Evolutionary conservation across 1,140 invertebrate genomes (phyloP), one percentile per base, ranked within the genome.

Genomic region (Zaprionus capensis): DNA sequence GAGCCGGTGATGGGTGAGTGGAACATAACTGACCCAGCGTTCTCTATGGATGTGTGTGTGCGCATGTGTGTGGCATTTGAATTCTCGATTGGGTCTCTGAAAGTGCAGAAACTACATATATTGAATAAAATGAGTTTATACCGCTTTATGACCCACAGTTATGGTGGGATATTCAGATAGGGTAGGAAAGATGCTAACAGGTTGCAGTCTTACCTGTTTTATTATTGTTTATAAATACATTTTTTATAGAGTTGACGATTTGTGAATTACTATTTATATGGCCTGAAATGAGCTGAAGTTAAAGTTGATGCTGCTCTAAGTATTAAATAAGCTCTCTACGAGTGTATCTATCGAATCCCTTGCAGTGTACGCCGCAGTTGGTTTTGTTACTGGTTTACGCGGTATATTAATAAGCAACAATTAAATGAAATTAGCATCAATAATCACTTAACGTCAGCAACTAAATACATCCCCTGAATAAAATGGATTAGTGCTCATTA

Each of bases 1-100:
- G 38, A 57, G 76, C 62, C 28, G 68, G 68, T 57, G 38, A 65
- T 64, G 68, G 72, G 71, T 73, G 56, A 81, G 78, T 81, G 14
- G 34, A 53, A 46, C 51, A 53, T 24, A 53, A 65, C n/a, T 9
- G n/a, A 9, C 41, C 41, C n/a, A 17, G 2, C 41, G 41, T 46
- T 46, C 41, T 46, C 2, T 9, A 11, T 20, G 41, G 2, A 15
- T n/a, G 41, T 17, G n/a, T 15, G 34, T 28, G 51, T 78, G 66
- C 74, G 51, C 46, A 28, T 11, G 41, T 46, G 41, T 44, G 5
- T 46, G 41, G 41, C n/a, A 46, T 46, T 46, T 17, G n/a, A 46
- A 46, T 46, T 46, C n/a, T 4, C n/a, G 2, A 46, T 46, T 46
- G 41, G 12, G 28, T 28, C 20, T 5, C 34, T 76, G 41, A 71